Conservation (phyloP, 2,113 vertebrate genomes). For the Grammomys dolichurus region DNA sequence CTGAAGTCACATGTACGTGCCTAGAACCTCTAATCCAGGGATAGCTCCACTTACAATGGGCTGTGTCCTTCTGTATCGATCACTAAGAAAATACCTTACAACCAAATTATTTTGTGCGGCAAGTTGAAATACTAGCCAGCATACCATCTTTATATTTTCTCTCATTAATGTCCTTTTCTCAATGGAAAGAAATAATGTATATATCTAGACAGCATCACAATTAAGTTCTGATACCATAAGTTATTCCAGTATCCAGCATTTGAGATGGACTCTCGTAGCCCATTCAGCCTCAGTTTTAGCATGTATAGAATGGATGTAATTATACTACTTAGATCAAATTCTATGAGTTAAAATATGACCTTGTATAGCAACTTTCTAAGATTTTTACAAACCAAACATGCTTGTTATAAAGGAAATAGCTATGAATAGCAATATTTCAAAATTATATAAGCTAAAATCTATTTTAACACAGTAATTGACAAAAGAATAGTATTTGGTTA, state of each 20-base stretch:
- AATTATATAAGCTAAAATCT: background rate
- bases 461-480: background rate
- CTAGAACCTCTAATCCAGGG: background rate
- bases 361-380: background rate
- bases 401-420: background rate
- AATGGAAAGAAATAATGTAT: background rate
- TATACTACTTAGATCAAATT: constrained; percentile 15
- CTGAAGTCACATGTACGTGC: too few species aligned
- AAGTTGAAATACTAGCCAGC: background rate
- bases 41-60: background rate
- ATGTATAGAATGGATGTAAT: background rate
- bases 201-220: background rate
- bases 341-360: background rate
- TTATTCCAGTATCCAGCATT: background rate
- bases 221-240: background rate
- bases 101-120: background rate
- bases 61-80: background rate
- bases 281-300: background rate
- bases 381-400: background rate
- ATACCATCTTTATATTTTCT: background rate
- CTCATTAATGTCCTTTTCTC: background rate
- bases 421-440: constrained; percentile 5
- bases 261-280: background rate
- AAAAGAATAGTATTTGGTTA: background rate
- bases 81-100: background rate